Percentiles rank a stretch among this genome's conserved stretches.
Evolutionary conservation across 2,888 invertebrate genomes (phyloP).

Genomic region (Sesamia inferens): DNA sequence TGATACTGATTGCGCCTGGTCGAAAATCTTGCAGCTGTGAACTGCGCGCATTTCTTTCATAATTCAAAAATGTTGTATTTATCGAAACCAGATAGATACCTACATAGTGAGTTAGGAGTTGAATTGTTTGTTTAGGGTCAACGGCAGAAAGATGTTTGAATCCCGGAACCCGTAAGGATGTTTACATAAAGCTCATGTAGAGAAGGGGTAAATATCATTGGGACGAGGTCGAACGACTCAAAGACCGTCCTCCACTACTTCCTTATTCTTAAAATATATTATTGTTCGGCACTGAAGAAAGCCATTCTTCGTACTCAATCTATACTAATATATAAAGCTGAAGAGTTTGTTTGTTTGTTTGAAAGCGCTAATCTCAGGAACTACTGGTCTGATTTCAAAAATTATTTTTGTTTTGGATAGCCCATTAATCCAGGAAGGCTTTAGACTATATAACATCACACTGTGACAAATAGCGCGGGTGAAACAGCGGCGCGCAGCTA

Average conservation of each 20-base stretch:
- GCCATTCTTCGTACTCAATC: background rate
- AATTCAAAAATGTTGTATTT: background rate
- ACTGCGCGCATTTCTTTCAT: too few species aligned
- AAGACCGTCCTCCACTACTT: too few species aligned
- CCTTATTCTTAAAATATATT: slow-evolving; percentile 1
- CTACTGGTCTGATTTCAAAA: too few species aligned
- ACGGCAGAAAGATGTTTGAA: background rate
- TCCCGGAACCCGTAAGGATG: background rate
- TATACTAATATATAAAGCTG: too few species aligned
- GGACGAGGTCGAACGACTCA: background rate
- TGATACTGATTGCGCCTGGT: too few species aligned
- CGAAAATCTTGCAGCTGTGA: background rate
- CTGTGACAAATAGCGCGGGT: too few species aligned
- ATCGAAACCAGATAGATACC: background rate
- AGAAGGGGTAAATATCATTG: slow-evolving; percentile 10
- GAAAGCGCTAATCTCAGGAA: too few species aligned
- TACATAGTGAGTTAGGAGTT: background rate
- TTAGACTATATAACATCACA: too few species aligned
- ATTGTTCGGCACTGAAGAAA: background rate
- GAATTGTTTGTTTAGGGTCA: slow-evolving; percentile 8
- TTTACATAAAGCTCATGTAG: background rate
- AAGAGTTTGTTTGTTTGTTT: too few species aligned
- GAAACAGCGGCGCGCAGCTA: too few species aligned
- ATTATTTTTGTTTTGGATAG: too few species aligned
- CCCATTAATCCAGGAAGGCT: too few species aligned